Evolutionary conservation across 2,888 invertebrate genomes (phyloP), one percentile per base, ranked within the genome.

Genomic region (Drosophila infuscata): DNA sequence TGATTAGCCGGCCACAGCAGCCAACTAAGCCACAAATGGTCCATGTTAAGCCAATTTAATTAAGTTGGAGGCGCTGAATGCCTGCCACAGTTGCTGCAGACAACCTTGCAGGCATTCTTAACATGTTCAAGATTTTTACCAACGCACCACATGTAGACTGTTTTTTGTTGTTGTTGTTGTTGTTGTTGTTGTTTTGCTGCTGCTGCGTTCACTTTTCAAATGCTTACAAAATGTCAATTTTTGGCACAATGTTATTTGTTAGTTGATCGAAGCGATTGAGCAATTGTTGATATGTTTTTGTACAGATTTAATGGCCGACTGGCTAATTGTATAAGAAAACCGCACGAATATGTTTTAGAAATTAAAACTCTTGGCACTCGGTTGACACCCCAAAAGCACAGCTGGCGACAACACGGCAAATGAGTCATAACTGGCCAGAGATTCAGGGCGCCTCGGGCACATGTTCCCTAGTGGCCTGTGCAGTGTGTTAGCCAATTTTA

Each of bases 91-190:
- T 58, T 46, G 51, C 60, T 60, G 73, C 62, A 77, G 87, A 76
- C 84, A 87, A 87, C 85, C 85, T 85, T 85, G 85, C 84, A 67
- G 62, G 64, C 87, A 85, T 85, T 85, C 84, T 85, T 85, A 74
- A 79, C 82, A 77, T 89, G 79, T 83, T 79, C 76, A 83, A 89
- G 76, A 89, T 86, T 81, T 81, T 88, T 77, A 60, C 71, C 71
- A 89, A 89, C 87, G 87, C 87, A 85, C 82, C 66, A 62, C 62
- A 60, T 76, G 66, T 69, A 64, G 60, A 64, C 51, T 57, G 59
- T 49, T 49, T 59, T 33, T 43, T 57, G 36, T 41, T 66, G 56
- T 51, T 53, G 61, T 49, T 48, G 36, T 11, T 54, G 67, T 38
- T 54, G 30, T 2, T n/a, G n/a, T n/a, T n/a, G n/a, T n/a, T n/a